Evolutionary conservation across 2,888 invertebrate genomes (phyloP), one percentile per base, ranked within the genome.

Genomic region (Copidosoma aretas): DNA sequence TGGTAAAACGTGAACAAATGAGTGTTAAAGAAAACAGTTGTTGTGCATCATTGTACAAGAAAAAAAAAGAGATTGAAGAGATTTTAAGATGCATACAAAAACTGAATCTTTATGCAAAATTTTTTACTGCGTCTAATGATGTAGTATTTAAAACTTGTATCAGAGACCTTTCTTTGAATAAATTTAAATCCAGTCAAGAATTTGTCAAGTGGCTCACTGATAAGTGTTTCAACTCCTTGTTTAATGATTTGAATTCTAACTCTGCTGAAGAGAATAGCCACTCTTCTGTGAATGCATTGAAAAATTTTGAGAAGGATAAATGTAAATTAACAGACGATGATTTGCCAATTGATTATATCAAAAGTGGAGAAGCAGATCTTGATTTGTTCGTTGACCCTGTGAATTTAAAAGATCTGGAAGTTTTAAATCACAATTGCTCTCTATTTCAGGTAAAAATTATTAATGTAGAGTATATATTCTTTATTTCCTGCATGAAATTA

Each of bases 1-100:
- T 24, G 60, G 60, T 49, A 56, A 46, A 49, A n/a, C 19, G 59
- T 17, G 19, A 52, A 19, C 22, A 19, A n/a, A 12, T n/a, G 49
- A 49, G 19, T 49, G 8, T 5, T 3, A 49, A 10, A 49, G n/a
- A 19, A 3, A 19, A 19, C n/a, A 19, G 3, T n/a, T 12, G n/a
- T 12, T n/a, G 19, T 49, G 32, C 32, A 32, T 19, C 19, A 8
- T 49, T 49, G 19, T 19, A 49, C 17, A 49, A 19, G 17, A 52
- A 19, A 52, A 52, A 52, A 52, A 4, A 19, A 4, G 19, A 52
- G 14, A n/a, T 19, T 1, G 22, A 52, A 12, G 21, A 19, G 12
- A 14, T 52, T 2, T 12, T 21, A 1, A 19, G 19, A 52, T 19
- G 10, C 19, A 22, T 52, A 10, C 12, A 59, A 43, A 56, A 14